A percentile compares a stretch with the other conserved stretches of the same genome.
Evolutionary conservation across 2,888 invertebrate species (phyloP).

Genomic region (Xanthorhoe spadicearia): DNA sequence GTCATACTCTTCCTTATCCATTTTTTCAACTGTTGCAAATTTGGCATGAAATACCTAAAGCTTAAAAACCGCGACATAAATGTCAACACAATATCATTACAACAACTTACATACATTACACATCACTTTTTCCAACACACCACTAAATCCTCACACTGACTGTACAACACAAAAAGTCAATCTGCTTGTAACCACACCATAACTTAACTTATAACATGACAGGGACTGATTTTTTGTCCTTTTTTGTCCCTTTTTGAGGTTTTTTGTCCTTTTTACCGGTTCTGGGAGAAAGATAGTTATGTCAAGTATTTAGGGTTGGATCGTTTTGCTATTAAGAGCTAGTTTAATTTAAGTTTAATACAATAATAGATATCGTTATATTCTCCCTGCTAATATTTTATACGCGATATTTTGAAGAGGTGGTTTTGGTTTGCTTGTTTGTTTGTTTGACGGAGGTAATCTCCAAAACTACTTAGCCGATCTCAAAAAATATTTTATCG

Average conservation of each 20-base stretch:
- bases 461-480: too few relatives aligned
- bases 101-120: conserved; percentile 13
- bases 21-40: too few relatives aligned
- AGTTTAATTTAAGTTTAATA: not conserved
- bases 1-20: too few relatives aligned
- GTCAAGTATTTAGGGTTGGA: conserved; percentile 7
- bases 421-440: too few relatives aligned
- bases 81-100: conserved; percentile 18
- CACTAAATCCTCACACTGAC: conserved; percentile 27
- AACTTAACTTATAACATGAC: conserved; percentile 52
- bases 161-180: conserved; percentile 48
- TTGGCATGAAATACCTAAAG: too few relatives aligned
- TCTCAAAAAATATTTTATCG: too few relatives aligned
- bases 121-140: conserved; percentile 15
- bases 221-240: conserved; percentile 45
- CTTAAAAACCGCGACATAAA: not conserved
- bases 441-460: not conserved
- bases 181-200: conserved; percentile 46
- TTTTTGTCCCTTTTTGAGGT: conserved; percentile 3
- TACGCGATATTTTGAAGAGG: too few relatives aligned
- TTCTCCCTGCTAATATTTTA: not conserved
- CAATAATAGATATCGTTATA: not conserved
- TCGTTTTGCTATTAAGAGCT: conserved; percentile 6
- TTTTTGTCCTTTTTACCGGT: conserved; percentile 19
- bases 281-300: conserved; percentile 28